Conservation (phyloP, 2,888 invertebrate genomes). For the Oxytorus armatus region DNA sequence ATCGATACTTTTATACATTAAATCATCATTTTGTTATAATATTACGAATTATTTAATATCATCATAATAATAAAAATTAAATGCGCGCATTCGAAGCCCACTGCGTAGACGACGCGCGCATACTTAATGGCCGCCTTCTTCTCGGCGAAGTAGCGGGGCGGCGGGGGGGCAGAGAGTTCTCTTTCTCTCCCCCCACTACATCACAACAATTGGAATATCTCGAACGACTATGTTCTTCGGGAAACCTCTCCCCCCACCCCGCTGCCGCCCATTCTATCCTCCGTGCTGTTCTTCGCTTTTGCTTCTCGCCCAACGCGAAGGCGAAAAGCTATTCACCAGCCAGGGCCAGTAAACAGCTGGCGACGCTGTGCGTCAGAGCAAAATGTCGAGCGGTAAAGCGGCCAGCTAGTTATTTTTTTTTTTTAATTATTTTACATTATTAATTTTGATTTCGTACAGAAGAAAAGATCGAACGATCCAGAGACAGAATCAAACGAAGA, state of each 20-base stretch:
- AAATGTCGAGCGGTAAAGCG: constrained; percentile 75
- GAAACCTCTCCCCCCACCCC: too few relatives aligned
- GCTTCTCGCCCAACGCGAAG: background rate
- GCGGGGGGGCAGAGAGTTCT: too few relatives aligned
- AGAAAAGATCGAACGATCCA: too few relatives aligned
- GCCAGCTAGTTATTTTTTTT: constrained; percentile 57
- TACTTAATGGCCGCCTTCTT: constrained; percentile 14
- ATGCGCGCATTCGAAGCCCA: constrained; percentile 25
- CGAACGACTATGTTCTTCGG: constrained; percentile 50
- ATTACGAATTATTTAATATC: too few relatives aligned
- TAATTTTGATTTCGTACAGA: too few relatives aligned
- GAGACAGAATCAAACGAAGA: too few relatives aligned
- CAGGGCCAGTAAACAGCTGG: constrained; percentile 81
- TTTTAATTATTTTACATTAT: background rate
- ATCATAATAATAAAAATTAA: background rate
- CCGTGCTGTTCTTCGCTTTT: constrained; percentile 51
- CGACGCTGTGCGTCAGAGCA: constrained; percentile 79
- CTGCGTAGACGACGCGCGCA: constrained; percentile 46
- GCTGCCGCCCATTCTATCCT: constrained; percentile 75
- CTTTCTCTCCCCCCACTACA: constrained; percentile 6
- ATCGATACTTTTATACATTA: too few relatives aligned
- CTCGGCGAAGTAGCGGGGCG: too few relatives aligned
- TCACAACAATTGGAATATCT: constrained; percentile 68
- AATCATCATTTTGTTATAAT: too few relatives aligned
- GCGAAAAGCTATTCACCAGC: constrained; percentile 15